Base-by-base conservation (phyloP, 1,140 invertebrate species). In the Ceratina calcarata region DNA sequence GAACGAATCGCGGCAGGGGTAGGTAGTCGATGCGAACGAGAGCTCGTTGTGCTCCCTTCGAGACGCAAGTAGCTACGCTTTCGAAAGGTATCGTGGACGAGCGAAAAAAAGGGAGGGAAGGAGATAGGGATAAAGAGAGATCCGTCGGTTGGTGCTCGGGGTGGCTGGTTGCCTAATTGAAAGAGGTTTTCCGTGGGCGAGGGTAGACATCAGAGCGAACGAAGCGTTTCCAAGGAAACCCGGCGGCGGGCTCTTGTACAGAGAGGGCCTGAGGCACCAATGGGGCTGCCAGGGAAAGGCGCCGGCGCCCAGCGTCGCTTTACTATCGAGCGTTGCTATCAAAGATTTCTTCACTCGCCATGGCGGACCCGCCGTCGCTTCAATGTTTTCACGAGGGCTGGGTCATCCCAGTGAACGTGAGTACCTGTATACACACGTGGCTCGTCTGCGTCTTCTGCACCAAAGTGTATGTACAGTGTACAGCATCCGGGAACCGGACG, bases 141-240 rank as follows among this genome's bases (percentile, higher is more conserved):
- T 57, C 45, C 45, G 62, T 62, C 70, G 68, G 71, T 70, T 72
- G 78, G 62, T 74, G 67, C 45, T 72, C 60, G 67, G 77, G 69
- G 80, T 80, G 85, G 84, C 78, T 78, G 84, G 73, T 68, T 82
- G 82, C 87, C 82, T 89, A 91, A 91, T 91, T 91, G 90, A 91
- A 91, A 90, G 85, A 90, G 87, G 87, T 87, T 87, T 86, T 84
- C 82, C 79, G 81, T 87, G 81, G 80, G 85, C 76, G 86, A 89
- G 87, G 88, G 85, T 88, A 85, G 87, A 90, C 87, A 89, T 86
- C 82, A 85, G 85, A 82, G 85, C 84, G 90, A 88, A 89, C 88
- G 89, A 87, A 87, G 85, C 89, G 91, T 93, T 92, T 90, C 91
- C 92, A 91, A 89, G 92, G 91, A 89, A 91, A 92, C 91, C 84